Conservation (phyloP, 2,888 invertebrate species). For the Drosophila melanosoma region DNA sequence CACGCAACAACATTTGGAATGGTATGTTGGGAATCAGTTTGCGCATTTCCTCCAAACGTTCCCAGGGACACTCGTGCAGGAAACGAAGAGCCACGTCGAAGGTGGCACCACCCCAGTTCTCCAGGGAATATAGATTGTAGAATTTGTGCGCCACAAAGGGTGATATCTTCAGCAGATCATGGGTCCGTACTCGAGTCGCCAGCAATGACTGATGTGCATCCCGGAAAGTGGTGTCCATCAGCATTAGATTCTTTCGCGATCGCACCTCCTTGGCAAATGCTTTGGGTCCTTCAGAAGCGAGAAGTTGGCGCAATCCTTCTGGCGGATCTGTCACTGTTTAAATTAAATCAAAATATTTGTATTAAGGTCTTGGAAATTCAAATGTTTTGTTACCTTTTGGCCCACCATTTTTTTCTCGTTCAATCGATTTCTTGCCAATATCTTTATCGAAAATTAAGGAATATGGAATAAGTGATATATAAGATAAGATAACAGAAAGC, state of each 20-base stretch:
- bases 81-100: conserved; percentile 98
- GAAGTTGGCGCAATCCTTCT: conserved; percentile 93
- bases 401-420: conserved; percentile 88
- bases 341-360: background rate
- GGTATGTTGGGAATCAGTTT: conserved; percentile 98
- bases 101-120: conserved; percentile 99
- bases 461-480: background rate
- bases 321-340: conserved; percentile 89
- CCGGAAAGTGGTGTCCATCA: conserved; percentile 99
- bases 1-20: conserved; percentile 99
- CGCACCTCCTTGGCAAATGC: conserved; percentile 98
- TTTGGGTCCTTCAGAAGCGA: conserved; percentile 94
- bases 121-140: conserved; percentile 93
- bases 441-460: conserved; percentile 85
- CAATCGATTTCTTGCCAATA: conserved; percentile 88
- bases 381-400: conserved; percentile 86
- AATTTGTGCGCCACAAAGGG: conserved; percentile 98
- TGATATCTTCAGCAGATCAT: conserved; percentile 95
- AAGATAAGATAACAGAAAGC: background rate
- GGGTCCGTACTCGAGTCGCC: conserved; percentile 97
- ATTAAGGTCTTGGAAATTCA: background rate
- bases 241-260: conserved; percentile 92
- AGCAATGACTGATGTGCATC: conserved; percentile 99
- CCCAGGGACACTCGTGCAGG: conserved; percentile 99
- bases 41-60: conserved; percentile 96